Base-by-base conservation (phyloP, 1,140 invertebrate species). In the Brachionus manjavacas region DNA sequence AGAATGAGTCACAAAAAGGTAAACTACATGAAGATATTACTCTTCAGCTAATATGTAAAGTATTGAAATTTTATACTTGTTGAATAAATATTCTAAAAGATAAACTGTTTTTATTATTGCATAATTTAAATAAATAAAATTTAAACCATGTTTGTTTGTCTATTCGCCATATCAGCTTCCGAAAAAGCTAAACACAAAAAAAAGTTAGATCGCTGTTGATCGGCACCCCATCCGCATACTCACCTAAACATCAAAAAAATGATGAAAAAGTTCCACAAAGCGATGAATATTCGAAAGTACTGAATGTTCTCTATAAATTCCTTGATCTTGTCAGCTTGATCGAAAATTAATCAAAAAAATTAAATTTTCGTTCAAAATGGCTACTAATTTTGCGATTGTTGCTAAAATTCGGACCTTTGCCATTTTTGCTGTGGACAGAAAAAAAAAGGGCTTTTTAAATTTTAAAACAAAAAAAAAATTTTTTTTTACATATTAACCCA, bases 161-260 rank as follows among this genome's bases (percentile, higher is more conserved):
- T 60, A 9, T 60, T 23, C 52, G 20, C 52, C 52, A 60, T 60
- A 60, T 70, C 35, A 70, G 66, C 66, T 70, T 35, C 66, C 66
- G n/a, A 70, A 70, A 70, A 70, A 70, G 14, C 66, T 70, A 11
- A 70, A 16, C 28, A 70, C n/a, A 70, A 70, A 70, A 20, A 60
- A 60, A 60, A 20, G 23, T 55, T 20, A 60, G 20, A 3, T 55
- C 7, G 23, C 2, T 8, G 16, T 20, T 55, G 14, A 35, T 52
- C 46, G 46, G 16, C 46, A n/a, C 14, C 16, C 16, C 4, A 16
- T n/a, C 14, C 4, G 4, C n/a, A n/a, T 70, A 52, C 64, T 83
- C 64, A 83, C 81, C 35, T 83, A 55, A 83, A 83, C 81, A 83
- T 83, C 14, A 83, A 20, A 83, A 83, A 83, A 14, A 83, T 83